Conservation (phyloP, 2,797 vertebrate species). For the Micrastur ruficollis region DNA sequence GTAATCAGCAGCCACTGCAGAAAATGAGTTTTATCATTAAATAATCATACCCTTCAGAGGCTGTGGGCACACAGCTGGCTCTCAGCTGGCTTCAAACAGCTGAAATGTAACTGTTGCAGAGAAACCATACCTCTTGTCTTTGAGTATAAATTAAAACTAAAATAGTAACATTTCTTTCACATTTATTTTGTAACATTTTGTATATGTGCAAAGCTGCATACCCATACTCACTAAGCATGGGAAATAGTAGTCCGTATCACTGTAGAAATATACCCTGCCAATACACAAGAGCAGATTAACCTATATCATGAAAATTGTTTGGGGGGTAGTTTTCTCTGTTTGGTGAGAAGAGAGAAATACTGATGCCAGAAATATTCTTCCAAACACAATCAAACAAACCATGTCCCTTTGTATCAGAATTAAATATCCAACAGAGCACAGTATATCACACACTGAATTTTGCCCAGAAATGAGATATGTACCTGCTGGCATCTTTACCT, state of each 20-base stretch:
- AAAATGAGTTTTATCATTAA: slow-evolving; percentile 76
- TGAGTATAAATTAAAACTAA: slow-evolving; percentile 66
- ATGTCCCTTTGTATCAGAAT: neutral
- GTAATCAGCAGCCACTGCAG: slow-evolving; percentile 44
- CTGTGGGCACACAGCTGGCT: slow-evolving; percentile 66
- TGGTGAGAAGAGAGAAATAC: neutral
- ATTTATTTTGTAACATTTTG: neutral
- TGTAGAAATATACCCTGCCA: neutral
- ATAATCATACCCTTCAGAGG: slow-evolving; percentile 75
- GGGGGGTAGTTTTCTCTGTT: neutral
- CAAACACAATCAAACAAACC: neutral
- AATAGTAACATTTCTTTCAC: slow-evolving; percentile 37
- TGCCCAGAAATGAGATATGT: neutral
- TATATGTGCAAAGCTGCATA: neutral
- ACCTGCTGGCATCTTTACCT: neutral
- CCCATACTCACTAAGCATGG: neutral
- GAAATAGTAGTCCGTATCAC: neutral
- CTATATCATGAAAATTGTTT: neutral
- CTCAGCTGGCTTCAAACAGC: slow-evolving; percentile 61
- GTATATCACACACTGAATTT: neutral
- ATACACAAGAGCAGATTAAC: neutral
- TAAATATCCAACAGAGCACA: neutral
- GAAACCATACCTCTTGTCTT: slow-evolving; percentile 55
- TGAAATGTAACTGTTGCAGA: slow-evolving; percentile 68
- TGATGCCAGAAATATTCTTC: neutral